Base-by-base conservation (phyloP, 2,113 vertebrate genomes). In the Proteles cristata region DNA sequence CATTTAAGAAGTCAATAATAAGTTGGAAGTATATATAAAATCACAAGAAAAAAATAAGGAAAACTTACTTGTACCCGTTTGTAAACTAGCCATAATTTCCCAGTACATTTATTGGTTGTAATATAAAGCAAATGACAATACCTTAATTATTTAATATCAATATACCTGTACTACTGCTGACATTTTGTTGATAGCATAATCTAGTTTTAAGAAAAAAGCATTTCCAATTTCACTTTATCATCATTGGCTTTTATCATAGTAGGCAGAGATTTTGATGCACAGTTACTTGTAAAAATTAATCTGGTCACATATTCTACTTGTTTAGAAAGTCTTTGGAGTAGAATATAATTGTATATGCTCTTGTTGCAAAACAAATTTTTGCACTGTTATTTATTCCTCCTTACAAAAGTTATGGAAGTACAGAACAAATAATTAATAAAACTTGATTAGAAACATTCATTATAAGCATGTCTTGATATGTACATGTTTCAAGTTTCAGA, bases 251-350 rank as follows among this genome's bases (percentile, higher is more conserved):
- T 68, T 48, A 55, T 82, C 14, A 35, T 65, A 55, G 31, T 90
- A 76, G 16, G 4, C 7, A 82, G 33, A 81, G 28, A 45, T 45
- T 88, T 43, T 55, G 26, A 66, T 55, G 11, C 2, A 61, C 35
- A 71, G 14, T 93, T 93, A 50, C 58, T 55, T 68, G n/a, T 88
- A 19, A 35, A 85, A 58, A 88, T 87, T 96, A 93, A 79, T 31
- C 12, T 45, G 7, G 21, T 55, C n/a, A 76, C 1, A 81, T 15
- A n/a, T 55, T 79, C 17, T 3, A 50, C 28, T 85, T 43, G 10
- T 48, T 92, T 69, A 63, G 50, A 43, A 91, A 48, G 14, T 39
- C 89, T 94, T 76, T 53, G 12, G 68, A 80, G 53, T 69, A 26
- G 7, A 79, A 5, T 43, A 6, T 77, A 50, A 86, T 26, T 43